These are phyloP conservation scores for Acomys russatus DNA, from an alignment of 2,797 vertebrate species.

Conservation along the genomic window DNA sequence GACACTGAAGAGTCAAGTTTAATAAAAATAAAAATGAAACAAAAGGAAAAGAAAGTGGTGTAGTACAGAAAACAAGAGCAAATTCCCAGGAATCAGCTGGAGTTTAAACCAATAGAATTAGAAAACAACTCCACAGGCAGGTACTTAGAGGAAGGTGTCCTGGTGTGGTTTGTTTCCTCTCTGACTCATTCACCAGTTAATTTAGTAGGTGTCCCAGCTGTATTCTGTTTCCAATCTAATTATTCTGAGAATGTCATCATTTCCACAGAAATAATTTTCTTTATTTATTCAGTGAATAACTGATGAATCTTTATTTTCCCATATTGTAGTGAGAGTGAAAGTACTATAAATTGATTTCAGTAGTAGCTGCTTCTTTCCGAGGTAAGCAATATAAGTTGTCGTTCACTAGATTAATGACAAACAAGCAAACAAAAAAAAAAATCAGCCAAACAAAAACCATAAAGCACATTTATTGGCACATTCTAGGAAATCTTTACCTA, in stretches of 20 bases:
- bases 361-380: slow-evolving; percentile 31
- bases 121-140: slow-evolving; percentile 46
- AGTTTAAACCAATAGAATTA: slow-evolving; percentile 32
- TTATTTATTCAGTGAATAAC: slow-evolving; percentile 71
- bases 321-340: slow-evolving; percentile 37
- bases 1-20: not conserved
- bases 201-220: slow-evolving; percentile 68
- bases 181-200: slow-evolving; percentile 67
- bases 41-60: not conserved
- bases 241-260: slow-evolving; percentile 70
- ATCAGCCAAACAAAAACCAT: not conserved
- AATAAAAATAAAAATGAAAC: slow-evolving; percentile 3
- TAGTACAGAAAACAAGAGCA: not conserved
- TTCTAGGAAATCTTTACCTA: slow-evolving; percentile 35
- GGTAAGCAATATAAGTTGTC: slow-evolving; percentile 45
- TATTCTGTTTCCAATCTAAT: slow-evolving; percentile 70
- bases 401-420: slow-evolving; percentile 49
- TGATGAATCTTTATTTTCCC: slow-evolving; percentile 72
- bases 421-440: not conserved
- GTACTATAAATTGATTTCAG: slow-evolving; percentile 60
- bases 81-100: not conserved
- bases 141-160: slow-evolving; percentile 14
- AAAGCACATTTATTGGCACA: not conserved
- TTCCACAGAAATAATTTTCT: slow-evolving; percentile 72
- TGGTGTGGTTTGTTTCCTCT: slow-evolving; percentile 56